phyloP scores from a whole-genome alignment of 1,140 invertebrate genomes.

The Musca domestica region DNA sequence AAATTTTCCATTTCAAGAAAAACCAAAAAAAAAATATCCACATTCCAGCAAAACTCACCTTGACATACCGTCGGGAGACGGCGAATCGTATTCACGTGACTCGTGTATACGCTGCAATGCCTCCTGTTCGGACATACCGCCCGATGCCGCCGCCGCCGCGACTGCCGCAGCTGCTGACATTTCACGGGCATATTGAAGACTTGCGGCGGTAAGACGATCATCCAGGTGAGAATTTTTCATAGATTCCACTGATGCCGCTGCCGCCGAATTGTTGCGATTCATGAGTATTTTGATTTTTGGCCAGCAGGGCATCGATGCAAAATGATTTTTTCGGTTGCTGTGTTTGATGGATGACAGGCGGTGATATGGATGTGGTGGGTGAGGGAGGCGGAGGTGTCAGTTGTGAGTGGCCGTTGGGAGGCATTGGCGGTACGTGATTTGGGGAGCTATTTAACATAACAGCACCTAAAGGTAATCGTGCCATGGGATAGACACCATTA shows the following conservation, averaged over 20 bases:
- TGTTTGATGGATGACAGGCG: slow-evolving; percentile 29
- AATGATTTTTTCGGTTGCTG: slow-evolving; percentile 61
- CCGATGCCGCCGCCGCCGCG: slow-evolving; percentile 31
- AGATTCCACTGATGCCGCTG: background rate
- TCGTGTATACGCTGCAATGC: slow-evolving; percentile 47
- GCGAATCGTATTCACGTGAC: slow-evolving; percentile 48
- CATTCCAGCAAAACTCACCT: slow-evolving; percentile 35
- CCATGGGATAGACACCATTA: slow-evolving; percentile 27
- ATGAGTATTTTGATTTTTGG: slow-evolving; percentile 42
- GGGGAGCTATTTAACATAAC: slow-evolving; percentile 28
- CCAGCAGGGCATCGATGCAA: slow-evolving; percentile 68
- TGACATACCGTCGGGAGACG: slow-evolving; percentile 53
- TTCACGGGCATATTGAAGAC: slow-evolving; percentile 45
- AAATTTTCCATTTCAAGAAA: too few relatives aligned
- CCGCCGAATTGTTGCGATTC: slow-evolving; percentile 14
- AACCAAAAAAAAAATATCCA: too few relatives aligned
- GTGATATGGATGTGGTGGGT: slow-evolving; percentile 23
- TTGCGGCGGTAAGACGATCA: slow-evolving; percentile 38
- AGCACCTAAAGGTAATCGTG: slow-evolving; percentile 40
- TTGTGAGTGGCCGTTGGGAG: slow-evolving; percentile 12
- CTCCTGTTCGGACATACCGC: slow-evolving; percentile 47
- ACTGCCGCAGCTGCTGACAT: slow-evolving; percentile 42
- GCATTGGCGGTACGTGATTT: slow-evolving; percentile 24
- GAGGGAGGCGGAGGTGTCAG: slow-evolving; percentile 30
- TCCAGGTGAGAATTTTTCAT: slow-evolving; percentile 24